A percentile compares a stretch with the other conserved stretches of the same genome.
phyloP scores from a whole-genome alignment of 1,140 invertebrate genomes.

The Bathynomus jamesi region DNA sequence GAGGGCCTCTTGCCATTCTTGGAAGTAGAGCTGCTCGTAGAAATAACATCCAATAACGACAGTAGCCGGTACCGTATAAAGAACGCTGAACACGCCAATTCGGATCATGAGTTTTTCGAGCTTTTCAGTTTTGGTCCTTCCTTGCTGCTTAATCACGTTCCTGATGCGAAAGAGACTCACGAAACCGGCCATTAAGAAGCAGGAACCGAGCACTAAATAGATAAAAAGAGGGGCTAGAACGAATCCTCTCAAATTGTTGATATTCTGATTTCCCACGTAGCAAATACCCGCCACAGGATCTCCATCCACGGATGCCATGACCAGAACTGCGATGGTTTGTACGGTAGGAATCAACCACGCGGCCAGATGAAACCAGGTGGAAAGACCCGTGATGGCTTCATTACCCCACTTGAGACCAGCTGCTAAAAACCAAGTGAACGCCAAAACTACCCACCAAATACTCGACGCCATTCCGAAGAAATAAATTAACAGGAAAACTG shows the following conservation, averaged over 20 bases:
- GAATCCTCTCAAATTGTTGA: slow-evolving; percentile 76
- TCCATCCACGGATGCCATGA: slow-evolving; percentile 75
- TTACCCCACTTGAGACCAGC: slow-evolving; percentile 92
- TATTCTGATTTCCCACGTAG: slow-evolving; percentile 63
- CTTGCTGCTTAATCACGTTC: slow-evolving; percentile 42
- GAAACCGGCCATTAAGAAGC: slow-evolving; percentile 65
- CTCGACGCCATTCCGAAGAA: slow-evolving; percentile 91
- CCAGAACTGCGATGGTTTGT: slow-evolving; percentile 71
- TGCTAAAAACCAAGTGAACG: slow-evolving; percentile 88
- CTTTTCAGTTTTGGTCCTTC: slow-evolving; percentile 43
- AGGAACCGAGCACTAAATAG: slow-evolving; percentile 87
- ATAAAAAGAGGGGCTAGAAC: slow-evolving; percentile 82
- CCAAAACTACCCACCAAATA: slow-evolving; percentile 89
- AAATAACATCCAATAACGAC: slow-evolving; percentile 93
- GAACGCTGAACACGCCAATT: slow-evolving; percentile 55
- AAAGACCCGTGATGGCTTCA: slow-evolving; percentile 90
- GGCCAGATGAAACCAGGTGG: slow-evolving; percentile 84
- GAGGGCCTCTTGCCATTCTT: slow-evolving; percentile 33
- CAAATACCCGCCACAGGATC: slow-evolving; percentile 48
- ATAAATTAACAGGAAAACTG: slow-evolving; percentile 81
- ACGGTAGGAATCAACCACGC: slow-evolving; percentile 82
- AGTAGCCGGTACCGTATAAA: slow-evolving; percentile 94
- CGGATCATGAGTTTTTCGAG: slow-evolving; percentile 48
- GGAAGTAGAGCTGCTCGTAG: slow-evolving; percentile 67
- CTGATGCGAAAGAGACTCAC: slow-evolving; percentile 44